A percentile compares a stretch with the other conserved stretches of the same genome.
phyloP scores from a whole-genome alignment of 2,888 invertebrate genomes.

The Harpalus rufipes region DNA sequence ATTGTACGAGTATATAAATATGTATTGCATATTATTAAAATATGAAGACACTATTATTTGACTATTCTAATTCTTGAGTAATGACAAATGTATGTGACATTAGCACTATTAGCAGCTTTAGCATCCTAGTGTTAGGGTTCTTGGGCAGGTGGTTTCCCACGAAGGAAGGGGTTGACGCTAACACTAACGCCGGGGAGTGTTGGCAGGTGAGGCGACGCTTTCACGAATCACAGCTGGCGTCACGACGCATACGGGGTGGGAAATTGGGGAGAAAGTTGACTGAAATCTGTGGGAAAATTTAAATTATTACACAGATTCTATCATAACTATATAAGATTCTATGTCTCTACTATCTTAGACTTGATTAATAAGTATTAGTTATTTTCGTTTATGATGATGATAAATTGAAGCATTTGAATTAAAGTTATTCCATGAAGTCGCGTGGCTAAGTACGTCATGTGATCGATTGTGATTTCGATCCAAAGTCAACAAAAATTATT shows the following conservation, averaged over 20 bases:
- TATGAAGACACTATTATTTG: no score
- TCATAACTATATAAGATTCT: background rate
- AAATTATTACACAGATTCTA: background rate
- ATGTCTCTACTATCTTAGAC: no score
- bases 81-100: background rate
- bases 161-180: background rate
- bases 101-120: background rate
- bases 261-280: background rate
- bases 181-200: background rate
- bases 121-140: background rate
- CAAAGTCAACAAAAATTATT: no score
- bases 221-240: slow-evolving; percentile 4
- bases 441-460: no score
- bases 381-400: no score
- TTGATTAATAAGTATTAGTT: no score
- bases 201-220: background rate
- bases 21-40: no score
- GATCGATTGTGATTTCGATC: no score
- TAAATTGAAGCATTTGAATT: no score
- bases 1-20: no score
- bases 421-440: no score
- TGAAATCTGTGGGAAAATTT: background rate
- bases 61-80: background rate
- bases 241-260: background rate
- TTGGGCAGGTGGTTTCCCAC: background rate